phyloP scores from a whole-genome alignment of 2,797 vertebrate species.

The Helicolenus hilgendorfi region DNA sequence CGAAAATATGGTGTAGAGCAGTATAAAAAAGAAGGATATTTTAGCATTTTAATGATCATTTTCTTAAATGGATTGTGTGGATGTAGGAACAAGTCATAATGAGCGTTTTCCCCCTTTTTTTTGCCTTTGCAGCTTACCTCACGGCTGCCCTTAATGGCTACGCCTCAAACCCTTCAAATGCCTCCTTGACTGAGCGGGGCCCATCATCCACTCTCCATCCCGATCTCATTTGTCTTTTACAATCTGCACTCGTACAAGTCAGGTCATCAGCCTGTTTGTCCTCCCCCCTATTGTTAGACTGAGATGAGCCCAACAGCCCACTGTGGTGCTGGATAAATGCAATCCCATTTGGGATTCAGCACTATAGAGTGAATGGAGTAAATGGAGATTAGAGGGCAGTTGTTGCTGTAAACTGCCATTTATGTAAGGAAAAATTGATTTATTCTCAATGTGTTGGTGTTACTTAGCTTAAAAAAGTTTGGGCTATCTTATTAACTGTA shows the following conservation, averaged over 20 bases:
- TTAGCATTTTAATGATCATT: conserved; percentile 22
- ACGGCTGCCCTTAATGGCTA: not conserved
- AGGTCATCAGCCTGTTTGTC: conserved; percentile 68
- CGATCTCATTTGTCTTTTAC: conserved; percentile 71
- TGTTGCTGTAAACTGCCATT: conserved; percentile 27
- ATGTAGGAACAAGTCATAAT: not conserved
- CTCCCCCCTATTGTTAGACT: conserved; percentile 69
- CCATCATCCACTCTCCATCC: conserved; percentile 50
- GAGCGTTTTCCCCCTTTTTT: not conserved
- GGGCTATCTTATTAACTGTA: not conserved
- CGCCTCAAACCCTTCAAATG: conserved; percentile 30
- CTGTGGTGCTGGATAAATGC: conserved; percentile 60
- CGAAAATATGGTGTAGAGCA: not conserved
- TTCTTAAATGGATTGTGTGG: conserved; percentile 2
- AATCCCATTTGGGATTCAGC: conserved; percentile 77
- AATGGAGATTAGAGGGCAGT: conserved; percentile 60
- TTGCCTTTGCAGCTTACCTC: conserved; percentile 18
- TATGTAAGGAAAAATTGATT: conserved; percentile 15
- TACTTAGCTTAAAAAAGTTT: not conserved
- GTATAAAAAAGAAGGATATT: not conserved
- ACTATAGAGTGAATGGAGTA: conserved; percentile 51
- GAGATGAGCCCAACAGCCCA: conserved; percentile 67
- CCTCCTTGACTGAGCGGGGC: conserved; percentile 31
- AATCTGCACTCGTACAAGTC: conserved; percentile 62
- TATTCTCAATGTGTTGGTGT: not conserved